Evolutionary conservation across 2,888 invertebrate species (phyloP).

Genomic region (Oscheius sp.): DNA sequence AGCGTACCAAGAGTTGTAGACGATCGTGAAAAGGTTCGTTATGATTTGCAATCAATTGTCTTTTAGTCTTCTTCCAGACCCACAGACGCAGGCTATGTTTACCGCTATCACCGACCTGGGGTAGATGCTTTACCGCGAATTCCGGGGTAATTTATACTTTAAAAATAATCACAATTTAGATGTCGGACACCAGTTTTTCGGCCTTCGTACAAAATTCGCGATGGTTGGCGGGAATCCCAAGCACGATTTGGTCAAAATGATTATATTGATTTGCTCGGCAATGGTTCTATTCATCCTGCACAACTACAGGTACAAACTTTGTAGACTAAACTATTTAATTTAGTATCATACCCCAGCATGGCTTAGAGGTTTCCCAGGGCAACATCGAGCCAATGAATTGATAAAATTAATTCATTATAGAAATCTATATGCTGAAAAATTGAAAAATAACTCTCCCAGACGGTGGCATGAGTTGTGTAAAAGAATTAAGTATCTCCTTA

Average conservation of each 20-base stretch:
- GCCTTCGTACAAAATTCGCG: slow-evolving; percentile 57
- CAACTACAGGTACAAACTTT: slow-evolving; percentile 74
- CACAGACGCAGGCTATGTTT: slow-evolving; percentile 62
- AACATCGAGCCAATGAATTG: slow-evolving; percentile 72
- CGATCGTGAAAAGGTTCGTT: slow-evolving; percentile 60
- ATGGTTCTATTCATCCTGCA: slow-evolving; percentile 83
- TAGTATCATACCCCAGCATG: slow-evolving; percentile 86
- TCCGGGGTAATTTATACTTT: slow-evolving; percentile 43
- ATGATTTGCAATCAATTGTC: background rate
- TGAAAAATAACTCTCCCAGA: slow-evolving; percentile 63
- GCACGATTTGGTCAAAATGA: slow-evolving; percentile 68
- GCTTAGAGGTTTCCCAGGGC: slow-evolving; percentile 85
- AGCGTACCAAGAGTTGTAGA: slow-evolving; percentile 65
- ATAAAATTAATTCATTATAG: slow-evolving; percentile 69
- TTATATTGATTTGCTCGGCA: slow-evolving; percentile 82
- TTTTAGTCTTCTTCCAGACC: slow-evolving; percentile 26
- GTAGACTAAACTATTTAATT: background rate
- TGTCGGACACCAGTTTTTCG: slow-evolving; percentile 47
- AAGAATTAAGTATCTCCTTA: slow-evolving; percentile 67
- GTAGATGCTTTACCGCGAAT: slow-evolving; percentile 66
- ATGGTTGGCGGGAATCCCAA: slow-evolving; percentile 51
- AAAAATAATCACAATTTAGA: background rate
- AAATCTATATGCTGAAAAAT: slow-evolving; percentile 63
- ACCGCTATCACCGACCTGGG: slow-evolving; percentile 66
- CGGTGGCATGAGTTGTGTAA: slow-evolving; percentile 69